Conservation (phyloP, 2,797 vertebrate genomes). For the Phataginus tricuspis region DNA sequence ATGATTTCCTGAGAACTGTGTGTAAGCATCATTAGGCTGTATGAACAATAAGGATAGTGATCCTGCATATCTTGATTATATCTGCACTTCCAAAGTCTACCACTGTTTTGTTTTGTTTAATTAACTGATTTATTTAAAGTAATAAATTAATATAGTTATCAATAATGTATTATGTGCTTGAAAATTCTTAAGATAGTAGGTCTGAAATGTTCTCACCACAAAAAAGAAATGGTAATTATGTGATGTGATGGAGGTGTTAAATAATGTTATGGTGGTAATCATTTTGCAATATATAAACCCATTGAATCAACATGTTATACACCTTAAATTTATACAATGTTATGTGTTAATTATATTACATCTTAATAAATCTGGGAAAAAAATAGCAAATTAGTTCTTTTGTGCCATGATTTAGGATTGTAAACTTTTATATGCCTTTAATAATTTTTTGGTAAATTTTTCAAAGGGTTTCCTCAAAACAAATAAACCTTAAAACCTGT, state of each 20-base stretch:
- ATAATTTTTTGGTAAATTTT: conserved; percentile 34
- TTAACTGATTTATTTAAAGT: background rate
- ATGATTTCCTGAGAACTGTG: background rate
- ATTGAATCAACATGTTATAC: background rate
- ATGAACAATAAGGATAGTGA: background rate
- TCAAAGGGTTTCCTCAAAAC: background rate
- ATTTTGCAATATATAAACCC: background rate
- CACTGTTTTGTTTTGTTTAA: background rate
- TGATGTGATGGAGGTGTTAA: background rate
- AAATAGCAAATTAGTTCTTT: background rate
- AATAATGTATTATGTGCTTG: background rate
- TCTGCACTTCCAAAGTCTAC: background rate
- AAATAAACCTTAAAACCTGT: background rate
- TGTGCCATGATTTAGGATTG: background rate
- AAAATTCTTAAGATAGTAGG: background rate
- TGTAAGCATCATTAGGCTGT: background rate
- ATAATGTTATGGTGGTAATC: background rate
- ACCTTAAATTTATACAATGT: background rate
- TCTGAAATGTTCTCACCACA: background rate
- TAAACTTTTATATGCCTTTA: background rate
- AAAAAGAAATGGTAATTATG: background rate
- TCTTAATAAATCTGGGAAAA: background rate
- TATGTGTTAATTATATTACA: background rate
- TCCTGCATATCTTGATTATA: background rate
- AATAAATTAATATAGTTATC: background rate